Evolutionary conservation across 2,888 invertebrate genomes (phyloP).

Genomic region (Nomada fabriciana): DNA sequence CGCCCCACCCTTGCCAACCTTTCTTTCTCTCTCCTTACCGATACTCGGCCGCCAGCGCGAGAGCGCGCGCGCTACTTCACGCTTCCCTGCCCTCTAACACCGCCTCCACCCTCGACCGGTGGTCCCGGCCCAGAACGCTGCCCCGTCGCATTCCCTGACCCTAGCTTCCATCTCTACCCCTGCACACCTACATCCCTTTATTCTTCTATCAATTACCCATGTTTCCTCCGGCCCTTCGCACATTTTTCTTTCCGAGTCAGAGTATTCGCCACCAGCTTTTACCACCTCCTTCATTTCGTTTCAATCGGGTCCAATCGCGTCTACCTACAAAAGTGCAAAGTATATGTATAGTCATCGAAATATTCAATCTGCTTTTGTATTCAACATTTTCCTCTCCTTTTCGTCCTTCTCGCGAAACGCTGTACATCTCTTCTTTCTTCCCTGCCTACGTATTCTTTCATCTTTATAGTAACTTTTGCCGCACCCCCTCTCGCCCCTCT

Average conservation of each 20-base stretch:
- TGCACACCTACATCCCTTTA: conserved; percentile 16
- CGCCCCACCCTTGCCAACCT: conserved; percentile 4
- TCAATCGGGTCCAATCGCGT: background rate
- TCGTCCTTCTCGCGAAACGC: background rate
- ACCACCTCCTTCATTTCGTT: background rate
- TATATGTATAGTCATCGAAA: too few species aligned
- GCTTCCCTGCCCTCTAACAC: conserved; percentile 7
- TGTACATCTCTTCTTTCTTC: background rate
- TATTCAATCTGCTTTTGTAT: background rate
- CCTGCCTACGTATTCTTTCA: conserved; percentile 21
- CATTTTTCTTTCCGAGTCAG: conserved; percentile 10
- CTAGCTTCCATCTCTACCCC: background rate
- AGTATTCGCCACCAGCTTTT: conserved; percentile 1
- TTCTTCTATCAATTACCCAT: conserved; percentile 8
- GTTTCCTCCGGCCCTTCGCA: conserved; percentile 10
- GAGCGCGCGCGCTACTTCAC: conserved; percentile 45
- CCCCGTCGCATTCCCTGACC: conserved; percentile 20
- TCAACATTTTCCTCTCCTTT: background rate
- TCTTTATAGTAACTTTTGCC: background rate
- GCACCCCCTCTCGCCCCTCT: background rate
- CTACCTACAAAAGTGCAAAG: too few species aligned
- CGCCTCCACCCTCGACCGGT: background rate
- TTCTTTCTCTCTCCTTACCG: conserved; percentile 29
- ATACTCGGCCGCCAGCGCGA: conserved; percentile 22
- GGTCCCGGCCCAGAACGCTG: too few species aligned